Base-by-base conservation (phyloP, 2,888 invertebrate genomes). In the Ectemnius continuus region DNA sequence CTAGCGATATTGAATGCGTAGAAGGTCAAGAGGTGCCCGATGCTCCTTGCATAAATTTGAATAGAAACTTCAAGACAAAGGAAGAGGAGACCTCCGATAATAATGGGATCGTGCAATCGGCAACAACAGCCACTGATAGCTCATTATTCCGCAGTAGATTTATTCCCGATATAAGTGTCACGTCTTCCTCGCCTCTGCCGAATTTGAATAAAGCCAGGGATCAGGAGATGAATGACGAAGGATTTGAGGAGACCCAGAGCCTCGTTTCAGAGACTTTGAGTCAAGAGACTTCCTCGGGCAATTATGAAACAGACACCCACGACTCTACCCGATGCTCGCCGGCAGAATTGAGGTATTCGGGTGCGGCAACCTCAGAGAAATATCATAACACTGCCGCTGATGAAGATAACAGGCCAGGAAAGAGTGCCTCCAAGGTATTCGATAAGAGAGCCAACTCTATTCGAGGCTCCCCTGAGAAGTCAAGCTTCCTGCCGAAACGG, bases 181-280 rank as follows among this genome's bases (percentile, higher is more conserved):
- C 92, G 36, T 82, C 89, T 75, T 90, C 88, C 63, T 88, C 83
- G 61, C 61, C 80, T 0, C 11, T 80, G 20, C 88, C 84, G 67
- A 89, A 86, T 62, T 87, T 83, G 66, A 91, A 80, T 18, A 88
- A 87, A 73, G 89, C 69, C 74, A 91, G 90, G 70, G 95, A 95
- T 79, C 94, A 94, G 78, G 97, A 97, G 84, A 89, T 95, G 59
- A 96, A 96, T 86, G 97, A 97, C 88, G 97, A 97, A 92, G 97
- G 97, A 8, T 97, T 97, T 86, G 97, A 97, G 89, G 97, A 97
- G 91, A 96, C 96, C 0, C 97, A 97, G 87, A 97, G 96, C 87
- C 92, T 97, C 65, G 96, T 96, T 85, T 97, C 97, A 0, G 97
- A 97, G 88, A 96, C 96, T 6, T 94, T 96, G 2, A 96, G 96